Conservation (phyloP, 2,797 vertebrate species). For the Hyperoplus lanceolatus region DNA sequence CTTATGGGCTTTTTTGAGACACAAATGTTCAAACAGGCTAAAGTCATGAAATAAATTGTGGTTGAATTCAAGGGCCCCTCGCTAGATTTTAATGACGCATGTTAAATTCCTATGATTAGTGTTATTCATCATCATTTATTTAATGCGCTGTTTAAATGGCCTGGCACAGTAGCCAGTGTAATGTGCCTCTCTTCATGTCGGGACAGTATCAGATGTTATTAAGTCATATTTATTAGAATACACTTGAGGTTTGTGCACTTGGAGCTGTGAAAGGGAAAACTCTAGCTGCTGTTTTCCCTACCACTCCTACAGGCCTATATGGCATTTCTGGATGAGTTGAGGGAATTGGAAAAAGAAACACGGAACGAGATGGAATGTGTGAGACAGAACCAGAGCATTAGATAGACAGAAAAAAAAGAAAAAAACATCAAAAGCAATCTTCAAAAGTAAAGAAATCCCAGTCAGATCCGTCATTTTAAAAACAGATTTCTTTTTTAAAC, state of each 20-base stretch:
- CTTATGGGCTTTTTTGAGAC: constrained; percentile 3
- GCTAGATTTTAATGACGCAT: neutral
- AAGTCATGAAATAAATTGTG: constrained; percentile 6
- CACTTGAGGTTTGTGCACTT: neutral
- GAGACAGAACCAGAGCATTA: constrained; percentile 29
- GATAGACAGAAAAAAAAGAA: constrained; percentile 32
- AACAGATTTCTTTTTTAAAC: constrained; percentile 6
- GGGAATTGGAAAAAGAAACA: constrained; percentile 24
- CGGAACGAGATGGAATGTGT: constrained; percentile 4
- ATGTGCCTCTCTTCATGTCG: neutral
- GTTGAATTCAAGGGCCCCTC: neutral
- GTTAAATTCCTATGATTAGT: neutral
- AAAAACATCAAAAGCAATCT: constrained; percentile 50
- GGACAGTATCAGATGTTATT: neutral
- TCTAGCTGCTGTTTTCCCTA: neutral
- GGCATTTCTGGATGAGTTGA: constrained; percentile 30
- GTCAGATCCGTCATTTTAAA: constrained; percentile 10
- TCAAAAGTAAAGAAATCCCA: constrained; percentile 14
- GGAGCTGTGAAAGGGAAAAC: neutral
- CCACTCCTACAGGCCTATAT: constrained; percentile 12
- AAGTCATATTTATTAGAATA: constrained; percentile 1
- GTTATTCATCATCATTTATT: constrained; percentile 12
- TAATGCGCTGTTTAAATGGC: constrained; percentile 1
- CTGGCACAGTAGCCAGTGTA: neutral
- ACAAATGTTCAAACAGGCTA: neutral